These are phyloP conservation scores for Drosophila helvetica DNA, from an alignment of 2,888 invertebrate genomes.

Conservation along the genomic window DNA sequence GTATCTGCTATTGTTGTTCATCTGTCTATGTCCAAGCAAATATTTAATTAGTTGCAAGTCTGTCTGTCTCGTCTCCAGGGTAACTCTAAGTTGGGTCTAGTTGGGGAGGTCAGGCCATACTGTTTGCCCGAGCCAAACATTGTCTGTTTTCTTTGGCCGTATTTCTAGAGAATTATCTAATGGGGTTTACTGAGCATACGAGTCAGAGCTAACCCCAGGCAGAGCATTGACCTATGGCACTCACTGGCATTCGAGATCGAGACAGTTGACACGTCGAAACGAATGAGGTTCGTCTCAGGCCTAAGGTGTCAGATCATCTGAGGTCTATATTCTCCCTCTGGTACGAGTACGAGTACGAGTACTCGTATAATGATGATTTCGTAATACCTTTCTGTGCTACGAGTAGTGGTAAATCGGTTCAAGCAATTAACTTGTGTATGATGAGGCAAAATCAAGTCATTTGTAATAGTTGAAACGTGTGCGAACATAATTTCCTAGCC, in stretches of 20 bases:
- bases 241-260: conserved; percentile 33
- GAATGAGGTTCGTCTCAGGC: conserved; percentile 39
- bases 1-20: conserved; percentile 5
- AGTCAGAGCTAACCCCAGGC: not conserved
- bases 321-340: conserved; percentile 5
- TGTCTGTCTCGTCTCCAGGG: conserved; percentile 1
- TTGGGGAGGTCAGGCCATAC: conserved; percentile 24
- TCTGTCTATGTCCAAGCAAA: conserved; percentile 26
- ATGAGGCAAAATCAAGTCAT: conserved; percentile 28
- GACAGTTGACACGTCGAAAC: conserved; percentile 43
- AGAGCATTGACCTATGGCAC: conserved; percentile 58
- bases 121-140: conserved; percentile 43
- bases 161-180: conserved; percentile 6
- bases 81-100: conserved; percentile 31
- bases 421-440: conserved; percentile 48
- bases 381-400: conserved; percentile 19
- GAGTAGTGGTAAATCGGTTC: conserved; percentile 40
- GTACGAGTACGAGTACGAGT: not conserved
- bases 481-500: conserved; percentile 24
- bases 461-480: conserved; percentile 48
- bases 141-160: conserved; percentile 17
- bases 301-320: not conserved
- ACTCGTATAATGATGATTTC: conserved; percentile 42
- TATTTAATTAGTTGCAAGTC: conserved; percentile 47
- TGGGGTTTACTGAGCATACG: conserved; percentile 3